phyloP scores from a whole-genome alignment of 2,888 invertebrate genomes.

The Fragum sueziense region DNA sequence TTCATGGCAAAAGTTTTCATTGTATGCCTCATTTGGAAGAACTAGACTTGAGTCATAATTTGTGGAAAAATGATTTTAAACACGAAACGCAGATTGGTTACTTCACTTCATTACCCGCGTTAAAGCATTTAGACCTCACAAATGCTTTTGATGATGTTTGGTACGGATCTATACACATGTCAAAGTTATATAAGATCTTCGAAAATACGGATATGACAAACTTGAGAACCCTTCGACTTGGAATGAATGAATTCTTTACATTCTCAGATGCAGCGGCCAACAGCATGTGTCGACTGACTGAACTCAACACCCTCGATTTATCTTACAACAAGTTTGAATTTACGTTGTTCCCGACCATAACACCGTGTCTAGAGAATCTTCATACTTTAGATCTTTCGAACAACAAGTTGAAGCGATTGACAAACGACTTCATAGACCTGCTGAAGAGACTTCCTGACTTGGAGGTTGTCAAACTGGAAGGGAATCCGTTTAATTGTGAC shows the following conservation, averaged over 20 bases:
- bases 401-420: constrained; percentile 49
- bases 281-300: constrained; percentile 56
- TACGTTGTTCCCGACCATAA: constrained; percentile 36
- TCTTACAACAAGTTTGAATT: constrained; percentile 52
- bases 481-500: constrained; percentile 65
- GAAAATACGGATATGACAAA: constrained; percentile 43
- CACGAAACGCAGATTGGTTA: constrained; percentile 50
- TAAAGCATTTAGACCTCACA: constrained; percentile 59
- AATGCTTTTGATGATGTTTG: constrained; percentile 61
- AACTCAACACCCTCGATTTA: constrained; percentile 52
- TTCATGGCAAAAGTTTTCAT: constrained; percentile 68
- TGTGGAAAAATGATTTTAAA: constrained; percentile 58
- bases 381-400: constrained; percentile 58
- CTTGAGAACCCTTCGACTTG: constrained; percentile 56
- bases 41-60: constrained; percentile 59
- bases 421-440: constrained; percentile 39
- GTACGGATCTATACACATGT: constrained; percentile 54
- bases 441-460: constrained; percentile 37
- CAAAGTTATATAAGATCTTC: constrained; percentile 56
- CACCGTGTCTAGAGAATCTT: constrained; percentile 45
- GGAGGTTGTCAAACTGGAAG: constrained; percentile 42
- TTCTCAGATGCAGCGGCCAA: constrained; percentile 49
- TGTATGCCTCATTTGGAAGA: constrained; percentile 58
- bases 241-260: constrained; percentile 59
- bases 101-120: constrained; percentile 50